Evolutionary conservation across 2,797 vertebrate genomes (phyloP).

Genomic region (Amphiprion clarkii): DNA sequence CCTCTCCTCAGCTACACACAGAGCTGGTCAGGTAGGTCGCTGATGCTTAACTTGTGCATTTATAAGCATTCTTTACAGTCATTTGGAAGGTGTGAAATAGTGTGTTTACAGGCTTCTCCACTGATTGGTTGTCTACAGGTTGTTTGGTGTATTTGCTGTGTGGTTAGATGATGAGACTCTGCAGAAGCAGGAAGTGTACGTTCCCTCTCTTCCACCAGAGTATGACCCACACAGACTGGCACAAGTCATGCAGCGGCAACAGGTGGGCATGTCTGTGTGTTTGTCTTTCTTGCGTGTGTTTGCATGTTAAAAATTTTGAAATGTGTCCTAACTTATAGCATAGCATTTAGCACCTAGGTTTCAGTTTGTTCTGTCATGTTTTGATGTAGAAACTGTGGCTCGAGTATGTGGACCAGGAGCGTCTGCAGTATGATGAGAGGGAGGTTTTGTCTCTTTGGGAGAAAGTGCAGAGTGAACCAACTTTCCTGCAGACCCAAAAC

Average conservation of each 20-base stretch:
- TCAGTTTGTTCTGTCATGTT: constrained; percentile 24
- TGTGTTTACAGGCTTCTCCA: neutral
- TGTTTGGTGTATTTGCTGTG: constrained; percentile 93
- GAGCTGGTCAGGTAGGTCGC: constrained; percentile 92
- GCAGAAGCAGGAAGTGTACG: constrained; percentile 93
- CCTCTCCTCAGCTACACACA: constrained; percentile 93
- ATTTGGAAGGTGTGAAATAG: neutral
- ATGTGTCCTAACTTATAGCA: neutral
- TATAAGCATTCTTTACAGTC: neutral
- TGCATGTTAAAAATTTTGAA: neutral
- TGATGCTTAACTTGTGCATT: neutral
- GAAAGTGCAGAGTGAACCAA: constrained; percentile 88
- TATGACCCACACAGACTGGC: constrained; percentile 94
- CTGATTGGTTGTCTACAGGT: constrained; percentile 79
- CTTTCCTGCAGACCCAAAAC: constrained; percentile 78
- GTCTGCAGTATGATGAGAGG: constrained; percentile 90
- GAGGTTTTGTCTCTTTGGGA: constrained; percentile 90
- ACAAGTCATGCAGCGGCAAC: constrained; percentile 94
- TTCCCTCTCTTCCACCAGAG: constrained; percentile 94
- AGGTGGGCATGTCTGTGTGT: constrained; percentile 68
- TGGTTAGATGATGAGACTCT: constrained; percentile 97
- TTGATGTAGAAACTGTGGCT: constrained; percentile 91
- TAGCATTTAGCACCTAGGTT: neutral
- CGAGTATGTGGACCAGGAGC: constrained; percentile 94
- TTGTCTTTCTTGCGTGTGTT: neutral